Evolutionary conservation across 2,113 vertebrate genomes (phyloP), one percentile per base, ranked within the genome.

Genomic region (Paedocypris sp.): DNA sequence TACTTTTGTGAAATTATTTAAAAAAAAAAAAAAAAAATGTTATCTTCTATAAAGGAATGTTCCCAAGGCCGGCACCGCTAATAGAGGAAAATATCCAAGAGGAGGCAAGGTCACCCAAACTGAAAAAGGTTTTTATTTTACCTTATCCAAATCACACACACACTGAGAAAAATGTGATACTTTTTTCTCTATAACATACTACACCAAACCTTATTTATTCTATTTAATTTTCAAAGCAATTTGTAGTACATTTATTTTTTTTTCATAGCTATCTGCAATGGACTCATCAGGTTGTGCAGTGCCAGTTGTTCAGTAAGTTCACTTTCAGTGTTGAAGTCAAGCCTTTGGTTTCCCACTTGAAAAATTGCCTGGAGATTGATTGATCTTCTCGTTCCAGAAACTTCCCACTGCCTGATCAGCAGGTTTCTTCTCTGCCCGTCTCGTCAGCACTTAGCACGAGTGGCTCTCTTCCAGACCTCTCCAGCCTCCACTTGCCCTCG

Each of bases 381-480:
- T 51, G 6, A 35, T 29, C 25, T 52, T 4, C 20, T 45, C 29
- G 7, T 9, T 15, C 12, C 50, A 86, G 85, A 68, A 74, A 80
- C 56, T 82, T 85, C 31, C 83, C 80, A 0, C 83, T 84, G 22
- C 80, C 82, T 1, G 83, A 84, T 62, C 83, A 88, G 62, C 78
- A 81, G 53, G 52, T 77, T 53, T 74, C 56, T 9, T 57, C 78
- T 46, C 81, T 85, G 50, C 74, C 75, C 33, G 11, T 82, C 45
- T 72, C 81, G 2, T 69, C 79, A 2, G 76, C 79, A 41, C 78
- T 87, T 62, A 87, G 82, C 70, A 84, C 84, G 0, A 87, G 87
- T 1, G 87, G 87, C 1, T 88, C 87, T 43, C 74, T 88, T 0
- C 88, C 88, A 0, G 87, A 90, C 75, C 83, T 89, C 61, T 86